Evolutionary conservation across 2,888 invertebrate species (phyloP).

Genomic region (Drosophila dives): DNA sequence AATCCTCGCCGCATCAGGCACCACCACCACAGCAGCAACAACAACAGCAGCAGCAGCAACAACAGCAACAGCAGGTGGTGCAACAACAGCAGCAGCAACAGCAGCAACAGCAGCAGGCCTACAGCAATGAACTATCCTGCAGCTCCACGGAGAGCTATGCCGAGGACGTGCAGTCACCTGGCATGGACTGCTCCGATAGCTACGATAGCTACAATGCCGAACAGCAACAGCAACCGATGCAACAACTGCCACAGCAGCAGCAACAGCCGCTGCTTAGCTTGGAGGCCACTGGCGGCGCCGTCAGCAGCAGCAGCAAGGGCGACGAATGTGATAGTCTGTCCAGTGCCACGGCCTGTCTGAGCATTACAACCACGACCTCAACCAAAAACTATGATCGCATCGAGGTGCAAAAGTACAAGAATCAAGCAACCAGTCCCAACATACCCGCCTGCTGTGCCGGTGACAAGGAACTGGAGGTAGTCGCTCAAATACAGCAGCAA

Average conservation of each 20-base stretch:
- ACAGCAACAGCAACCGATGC: constrained; percentile 26
- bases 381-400: constrained; percentile 83
- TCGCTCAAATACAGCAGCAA: constrained; percentile 31
- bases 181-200: constrained; percentile 61
- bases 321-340: constrained; percentile 81
- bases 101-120: constrained; percentile 46
- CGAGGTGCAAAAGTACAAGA: constrained; percentile 84
- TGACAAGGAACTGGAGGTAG: constrained; percentile 64
- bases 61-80: constrained; percentile 51
- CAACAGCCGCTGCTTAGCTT: constrained; percentile 16
- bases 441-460: constrained; percentile 80
- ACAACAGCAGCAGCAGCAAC: constrained; percentile 55
- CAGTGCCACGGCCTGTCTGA: constrained; percentile 76
- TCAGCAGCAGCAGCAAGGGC: constrained; percentile 46
- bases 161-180: constrained; percentile 68
- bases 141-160: constrained; percentile 75
- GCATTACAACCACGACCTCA: constrained; percentile 81
- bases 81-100: constrained; percentile 50
- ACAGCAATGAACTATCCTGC: constrained; percentile 65
- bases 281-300: constrained; percentile 15
- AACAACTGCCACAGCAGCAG: constrained; percentile 27
- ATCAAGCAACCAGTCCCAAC: constrained; percentile 85
- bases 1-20: constrained; percentile 70
- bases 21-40: constrained; percentile 54
- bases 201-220: constrained; percentile 57